Evolutionary conservation across 2,113 vertebrate species (phyloP).

Genomic region (Eurypyga helias): DNA sequence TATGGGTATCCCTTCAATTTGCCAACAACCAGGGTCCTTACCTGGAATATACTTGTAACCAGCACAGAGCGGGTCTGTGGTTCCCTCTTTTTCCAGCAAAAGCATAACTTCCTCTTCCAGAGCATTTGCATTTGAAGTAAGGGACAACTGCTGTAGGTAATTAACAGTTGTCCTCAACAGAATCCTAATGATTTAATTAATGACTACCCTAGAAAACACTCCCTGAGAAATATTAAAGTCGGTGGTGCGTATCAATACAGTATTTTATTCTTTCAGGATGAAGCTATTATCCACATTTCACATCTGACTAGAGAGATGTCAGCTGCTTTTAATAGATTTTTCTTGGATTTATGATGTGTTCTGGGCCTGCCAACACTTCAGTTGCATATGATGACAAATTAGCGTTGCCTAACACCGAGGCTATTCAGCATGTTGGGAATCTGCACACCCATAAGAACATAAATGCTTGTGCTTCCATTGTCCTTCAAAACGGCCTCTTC

Average conservation of each 20-base stretch:
- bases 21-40: not conserved
- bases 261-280: not conserved
- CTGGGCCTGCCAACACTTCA: slow-evolving; percentile 34
- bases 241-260: not conserved
- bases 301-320: slow-evolving; percentile 45
- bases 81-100: not conserved
- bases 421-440: slow-evolving; percentile 1
- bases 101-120: not conserved
- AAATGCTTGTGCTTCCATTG: not conserved
- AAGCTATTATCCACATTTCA: slow-evolving; percentile 29
- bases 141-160: slow-evolving; percentile 6
- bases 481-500: not conserved
- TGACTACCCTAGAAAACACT: not conserved
- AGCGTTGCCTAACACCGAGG: slow-evolving; percentile 27
- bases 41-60: not conserved
- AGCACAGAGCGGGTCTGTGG: not conserved
- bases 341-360: slow-evolving; percentile 46
- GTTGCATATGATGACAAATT: slow-evolving; percentile 56
- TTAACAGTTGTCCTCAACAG: slow-evolving; percentile 13
- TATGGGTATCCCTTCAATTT: not conserved
- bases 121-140: not conserved
- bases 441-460: not conserved
- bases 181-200: slow-evolving; percentile 50
- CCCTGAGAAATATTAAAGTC: not conserved
- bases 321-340: slow-evolving; percentile 60